Conservation (phyloP, 2,888 invertebrate genomes). For the Apotomis betuletana region DNA sequence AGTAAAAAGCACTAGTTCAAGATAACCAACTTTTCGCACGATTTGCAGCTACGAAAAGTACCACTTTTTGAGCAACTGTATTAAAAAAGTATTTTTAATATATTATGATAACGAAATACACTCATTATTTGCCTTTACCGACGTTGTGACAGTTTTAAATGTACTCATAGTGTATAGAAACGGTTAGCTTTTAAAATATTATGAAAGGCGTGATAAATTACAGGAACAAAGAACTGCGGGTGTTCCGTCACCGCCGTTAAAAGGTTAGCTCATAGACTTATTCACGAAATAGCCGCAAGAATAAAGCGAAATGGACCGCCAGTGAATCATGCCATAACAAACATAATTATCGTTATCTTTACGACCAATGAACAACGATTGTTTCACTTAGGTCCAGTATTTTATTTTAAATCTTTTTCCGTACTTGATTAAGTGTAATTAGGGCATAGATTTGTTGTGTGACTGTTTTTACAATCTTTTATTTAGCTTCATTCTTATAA, state of each 20-base stretch:
- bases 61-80: no score
- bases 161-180: no score
- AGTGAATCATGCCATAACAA: constrained; percentile 66
- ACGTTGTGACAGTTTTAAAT: no score
- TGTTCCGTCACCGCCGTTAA: constrained; percentile 49
- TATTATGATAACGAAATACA: no score
- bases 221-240: constrained; percentile 33
- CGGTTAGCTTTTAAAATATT: neutral
- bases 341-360: constrained; percentile 78
- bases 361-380: constrained; percentile 64
- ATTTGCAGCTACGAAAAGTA: no score
- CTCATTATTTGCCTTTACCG: no score
- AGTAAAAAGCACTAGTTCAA: no score
- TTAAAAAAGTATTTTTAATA: no score
- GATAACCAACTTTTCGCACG: no score
- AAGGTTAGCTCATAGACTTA: constrained; percentile 54
- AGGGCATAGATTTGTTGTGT: constrained; percentile 25
- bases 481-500: no score
- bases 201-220: constrained; percentile 4
- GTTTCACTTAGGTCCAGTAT: constrained; percentile 49
- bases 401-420: constrained; percentile 44
- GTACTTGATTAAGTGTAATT: constrained; percentile 38
- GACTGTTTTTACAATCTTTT: neutral
- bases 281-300: constrained; percentile 54
- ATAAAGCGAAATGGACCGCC: constrained; percentile 53